Percentiles rank a stretch among this genome's conserved stretches.
Evolutionary conservation across 1,140 invertebrate species (phyloP).

Genomic region (Penaeus japonicus): DNA sequence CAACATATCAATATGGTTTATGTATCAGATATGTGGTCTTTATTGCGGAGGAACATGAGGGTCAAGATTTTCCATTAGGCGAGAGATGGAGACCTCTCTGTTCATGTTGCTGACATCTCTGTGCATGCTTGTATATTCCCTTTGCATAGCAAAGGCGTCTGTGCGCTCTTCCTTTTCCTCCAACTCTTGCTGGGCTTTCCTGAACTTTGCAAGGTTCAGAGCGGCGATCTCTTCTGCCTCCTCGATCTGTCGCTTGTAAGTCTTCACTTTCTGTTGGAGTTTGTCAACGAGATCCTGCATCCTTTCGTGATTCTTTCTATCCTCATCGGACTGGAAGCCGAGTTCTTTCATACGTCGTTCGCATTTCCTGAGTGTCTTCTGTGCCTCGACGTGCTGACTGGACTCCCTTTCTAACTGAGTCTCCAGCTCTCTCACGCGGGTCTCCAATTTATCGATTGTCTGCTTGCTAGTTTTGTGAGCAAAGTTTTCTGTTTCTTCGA

Average conservation of each 20-base stretch:
- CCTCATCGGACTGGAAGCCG: constrained; percentile 28
- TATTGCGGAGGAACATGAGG: too few species aligned
- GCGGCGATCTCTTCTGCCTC: constrained; percentile 70
- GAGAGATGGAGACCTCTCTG: too few species aligned
- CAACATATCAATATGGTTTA: too few species aligned
- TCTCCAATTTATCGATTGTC: constrained; percentile 69
- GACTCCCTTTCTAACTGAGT: constrained; percentile 78
- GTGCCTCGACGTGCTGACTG: constrained; percentile 77
- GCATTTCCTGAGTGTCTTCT: constrained; percentile 39
- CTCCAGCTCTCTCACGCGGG: constrained; percentile 65
- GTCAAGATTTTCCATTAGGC: too few species aligned
- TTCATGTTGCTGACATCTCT: too few species aligned
- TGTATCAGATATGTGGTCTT: too few species aligned
- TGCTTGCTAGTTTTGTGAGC: constrained; percentile 70
- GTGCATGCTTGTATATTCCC: too few species aligned
- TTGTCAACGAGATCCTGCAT: constrained; percentile 73
- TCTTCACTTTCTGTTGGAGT: constrained; percentile 72
- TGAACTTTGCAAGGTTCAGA: constrained; percentile 41
- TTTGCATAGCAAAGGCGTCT: not conserved
- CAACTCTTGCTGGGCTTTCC: constrained; percentile 65
- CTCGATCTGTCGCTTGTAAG: constrained; percentile 73
- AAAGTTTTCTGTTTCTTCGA: constrained; percentile 69
- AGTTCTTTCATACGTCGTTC: constrained; percentile 45
- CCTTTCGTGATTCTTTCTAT: constrained; percentile 61
- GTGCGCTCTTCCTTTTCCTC: constrained; percentile 66